Conservation (phyloP, 1,140 invertebrate genomes). For the Caenorhabditis brenneri region DNA sequence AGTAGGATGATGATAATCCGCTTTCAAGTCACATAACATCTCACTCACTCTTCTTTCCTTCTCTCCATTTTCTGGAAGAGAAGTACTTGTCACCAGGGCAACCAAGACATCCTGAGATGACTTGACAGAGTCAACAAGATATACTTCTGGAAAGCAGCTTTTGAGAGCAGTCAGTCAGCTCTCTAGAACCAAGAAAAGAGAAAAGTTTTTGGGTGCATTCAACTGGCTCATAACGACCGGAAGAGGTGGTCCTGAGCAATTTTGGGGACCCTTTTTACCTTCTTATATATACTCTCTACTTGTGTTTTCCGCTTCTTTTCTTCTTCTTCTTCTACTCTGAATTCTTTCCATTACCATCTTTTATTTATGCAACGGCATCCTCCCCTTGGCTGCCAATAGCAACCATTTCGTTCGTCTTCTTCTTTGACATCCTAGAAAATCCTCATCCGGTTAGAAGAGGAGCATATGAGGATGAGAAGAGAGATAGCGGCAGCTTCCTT, state of each 20-base stretch:
- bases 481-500: not conserved
- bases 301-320: not conserved
- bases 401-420: not conserved
- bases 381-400: constrained; percentile 3
- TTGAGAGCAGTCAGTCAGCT: too few species aligned
- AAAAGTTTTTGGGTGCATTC: not conserved
- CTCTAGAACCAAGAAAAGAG: too few species aligned
- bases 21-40: too few species aligned
- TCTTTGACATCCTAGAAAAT: not conserved
- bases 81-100: not conserved
- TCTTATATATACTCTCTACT: not conserved
- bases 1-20: too few species aligned
- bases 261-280: not conserved
- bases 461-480: not conserved
- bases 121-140: too few species aligned
- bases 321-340: not conserved
- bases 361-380: not conserved
- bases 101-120: not conserved
- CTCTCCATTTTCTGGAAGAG: too few species aligned
- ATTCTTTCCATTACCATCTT: too few species aligned
- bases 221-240: constrained; percentile 9
- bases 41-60: too few species aligned
- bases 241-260: constrained; percentile 10
- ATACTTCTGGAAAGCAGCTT: too few species aligned
- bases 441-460: not conserved